These are phyloP conservation scores for Botrylloides violaceus DNA, from an alignment of 23 tunicate species.

Conservation along the genomic window DNA sequence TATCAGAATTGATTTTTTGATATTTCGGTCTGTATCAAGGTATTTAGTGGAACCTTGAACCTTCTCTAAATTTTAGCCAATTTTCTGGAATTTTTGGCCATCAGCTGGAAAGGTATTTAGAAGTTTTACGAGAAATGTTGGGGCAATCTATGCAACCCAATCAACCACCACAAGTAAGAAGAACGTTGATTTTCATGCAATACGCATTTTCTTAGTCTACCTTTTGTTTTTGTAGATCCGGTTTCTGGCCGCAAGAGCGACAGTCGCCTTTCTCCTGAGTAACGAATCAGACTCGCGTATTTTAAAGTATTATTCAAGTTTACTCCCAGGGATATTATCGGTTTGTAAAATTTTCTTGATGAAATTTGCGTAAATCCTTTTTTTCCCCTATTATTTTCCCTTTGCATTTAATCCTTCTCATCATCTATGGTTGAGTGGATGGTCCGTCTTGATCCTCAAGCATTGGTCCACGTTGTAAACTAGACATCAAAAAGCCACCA, in stretches of 20 bases:
- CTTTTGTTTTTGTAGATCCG: constrained; percentile 30
- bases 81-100: constrained; percentile 96
- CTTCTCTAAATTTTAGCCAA: constrained; percentile 49
- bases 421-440: too few relatives aligned
- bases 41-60: too few relatives aligned
- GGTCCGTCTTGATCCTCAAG: too few relatives aligned
- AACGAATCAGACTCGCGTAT: constrained; percentile 29
- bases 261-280: constrained; percentile 57
- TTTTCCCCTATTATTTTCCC: too few relatives aligned
- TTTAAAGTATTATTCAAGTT: constrained; percentile 52
- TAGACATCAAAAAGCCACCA: too few relatives aligned
- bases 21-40: too few relatives aligned
- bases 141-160: constrained; percentile 60
- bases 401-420: too few relatives aligned
- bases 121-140: constrained; percentile 78
- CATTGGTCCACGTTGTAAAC: too few relatives aligned
- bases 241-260: constrained; percentile 55
- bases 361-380: too few relatives aligned
- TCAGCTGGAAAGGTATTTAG: constrained; percentile 83
- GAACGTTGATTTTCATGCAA: too few relatives aligned
- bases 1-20: too few relatives aligned
- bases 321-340: constrained; percentile 63
- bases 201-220: too few relatives aligned
- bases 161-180: constrained; percentile 39
- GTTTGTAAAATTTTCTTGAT: constrained; percentile 19